Evolutionary conservation across 1,140 invertebrate species (phyloP).

Genomic region (Leptinotarsa undecemlineata): DNA sequence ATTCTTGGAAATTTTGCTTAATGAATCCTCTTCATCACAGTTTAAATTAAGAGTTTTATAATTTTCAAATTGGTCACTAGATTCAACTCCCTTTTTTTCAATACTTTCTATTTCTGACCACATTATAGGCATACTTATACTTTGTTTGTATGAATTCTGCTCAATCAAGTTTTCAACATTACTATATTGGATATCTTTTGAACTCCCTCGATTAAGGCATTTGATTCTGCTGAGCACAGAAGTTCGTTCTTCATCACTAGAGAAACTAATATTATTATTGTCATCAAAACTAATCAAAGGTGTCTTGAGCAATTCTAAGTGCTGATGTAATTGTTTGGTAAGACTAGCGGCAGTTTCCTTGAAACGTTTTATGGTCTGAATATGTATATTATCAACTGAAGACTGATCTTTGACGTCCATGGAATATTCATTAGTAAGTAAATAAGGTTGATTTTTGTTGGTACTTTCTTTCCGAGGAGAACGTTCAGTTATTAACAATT

Average conservation of each 20-base stretch:
- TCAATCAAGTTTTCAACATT: too few species aligned
- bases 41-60: too few species aligned
- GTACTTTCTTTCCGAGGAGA: too few species aligned
- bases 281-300: background rate
- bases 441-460: background rate
- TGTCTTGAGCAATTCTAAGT: background rate
- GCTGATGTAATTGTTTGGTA: background rate
- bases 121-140: too few species aligned
- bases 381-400: background rate
- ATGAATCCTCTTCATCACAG: too few species aligned
- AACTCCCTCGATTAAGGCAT: conserved; percentile 8
- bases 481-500: too few species aligned
- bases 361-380: background rate
- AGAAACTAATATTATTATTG: background rate
- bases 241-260: conserved; percentile 8
- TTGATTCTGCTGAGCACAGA: background rate
- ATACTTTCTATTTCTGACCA: too few species aligned
- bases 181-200: background rate
- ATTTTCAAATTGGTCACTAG: too few species aligned
- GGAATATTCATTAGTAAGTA: background rate
- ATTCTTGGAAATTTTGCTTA: too few species aligned
- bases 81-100: too few species aligned
- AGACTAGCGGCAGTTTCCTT: background rate
- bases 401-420: background rate
- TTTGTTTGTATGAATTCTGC: too few species aligned